Evolutionary conservation across 2,888 invertebrate species (phyloP), one percentile per base, ranked within the genome.

Genomic region (Drosophila incognita): DNA sequence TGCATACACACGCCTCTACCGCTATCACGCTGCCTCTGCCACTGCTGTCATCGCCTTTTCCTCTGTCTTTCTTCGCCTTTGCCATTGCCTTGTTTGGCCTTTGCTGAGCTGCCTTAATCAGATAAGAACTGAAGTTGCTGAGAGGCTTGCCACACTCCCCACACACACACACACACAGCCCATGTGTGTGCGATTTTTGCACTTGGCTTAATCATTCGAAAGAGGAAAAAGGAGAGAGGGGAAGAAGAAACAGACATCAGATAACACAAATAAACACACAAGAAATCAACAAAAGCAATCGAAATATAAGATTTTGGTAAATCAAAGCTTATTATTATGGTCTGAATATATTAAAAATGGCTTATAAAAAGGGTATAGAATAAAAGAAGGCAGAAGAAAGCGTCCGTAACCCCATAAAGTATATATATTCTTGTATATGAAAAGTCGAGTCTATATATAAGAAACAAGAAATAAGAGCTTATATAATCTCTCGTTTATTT

Each of bases 111-210:
- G 59, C 54, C 64, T 65, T 74, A 67, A 69, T 69, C 61, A 78
- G 74, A 77, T 74, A 81, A 65, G 59, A 74, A 78, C 58, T 54
- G 74, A 61, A 78, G 74, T 74, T 74, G 56, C 61, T 64, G 58
- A 58, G 69, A 69, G 69, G 65, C 31, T 35, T 46, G 76, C 58
- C 70, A 66, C 76, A 66, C 70, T 70, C 74, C 24, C 33, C 42
- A 18, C 29, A 13, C 51, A n/a, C 33, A 54, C 18, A 18, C 60
- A 13, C 27, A 42, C n/a, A 33, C 24, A 24, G 33, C 5, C 21
- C 29, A 69, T 62, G 59, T 70, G 71, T 51, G 62, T 64, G 52
- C 40, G 72, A 53, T 53, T 69, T 56, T 24, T 58, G 61, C 31
- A 66, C 51, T 51, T 33, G 53, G 46, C 48, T 48, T 33, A 63